Evolutionary conservation across 2,797 vertebrate species (phyloP), one percentile per base, ranked within the genome.

Genomic region (Jordanella pulchra): DNA sequence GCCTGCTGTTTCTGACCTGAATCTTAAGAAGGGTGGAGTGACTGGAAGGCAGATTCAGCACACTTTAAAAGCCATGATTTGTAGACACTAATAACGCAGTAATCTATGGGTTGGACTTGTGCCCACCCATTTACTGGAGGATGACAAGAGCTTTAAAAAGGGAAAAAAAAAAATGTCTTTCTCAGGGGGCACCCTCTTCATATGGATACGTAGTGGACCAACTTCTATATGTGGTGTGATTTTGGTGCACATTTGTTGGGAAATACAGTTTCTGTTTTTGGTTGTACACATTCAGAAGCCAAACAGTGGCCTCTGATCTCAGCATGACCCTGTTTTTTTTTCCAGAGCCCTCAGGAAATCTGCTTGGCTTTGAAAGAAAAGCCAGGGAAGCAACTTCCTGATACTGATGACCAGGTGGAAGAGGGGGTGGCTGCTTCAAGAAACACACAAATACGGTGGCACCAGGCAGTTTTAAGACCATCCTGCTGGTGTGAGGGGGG

Each of bases 301-400:
- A 45, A 65, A 60, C 68, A 73, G 80, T 65, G 72, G 81, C 69
- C 79, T 89, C 78, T 89, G 86, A 92, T 89, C 87, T 91, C 89
- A 84, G 88, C 76, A 71, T 55, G 89, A 88, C 82, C 65, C 15
- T 77, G 67, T 81, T 86, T 81, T 79, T 87, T n/a, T 39, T 39
- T 39, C 45, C 35, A 77, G 79, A 82, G 84, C 82, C 79, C 64
- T 80, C 81, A 91, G 93, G 91, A 94, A 89, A 89, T 94, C 92
- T 80, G 44, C 76, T 73, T 21, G 65, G 76, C 77, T 84, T 79
- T 83, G 81, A 89, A 74, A 71, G 71, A 86, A 81, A 69, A 68
- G 72, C 80, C 76, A 69, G 79, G 88, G 91, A 93, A 93, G 82
- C 72, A 21, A 75, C 75, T 47, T 92, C 91, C 90, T 91, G 88